A percentile compares a stretch with the other conserved stretches of the same genome.
phyloP scores from a whole-genome alignment of 2,888 invertebrate genomes.

The Dorcus parallelipipedus region DNA sequence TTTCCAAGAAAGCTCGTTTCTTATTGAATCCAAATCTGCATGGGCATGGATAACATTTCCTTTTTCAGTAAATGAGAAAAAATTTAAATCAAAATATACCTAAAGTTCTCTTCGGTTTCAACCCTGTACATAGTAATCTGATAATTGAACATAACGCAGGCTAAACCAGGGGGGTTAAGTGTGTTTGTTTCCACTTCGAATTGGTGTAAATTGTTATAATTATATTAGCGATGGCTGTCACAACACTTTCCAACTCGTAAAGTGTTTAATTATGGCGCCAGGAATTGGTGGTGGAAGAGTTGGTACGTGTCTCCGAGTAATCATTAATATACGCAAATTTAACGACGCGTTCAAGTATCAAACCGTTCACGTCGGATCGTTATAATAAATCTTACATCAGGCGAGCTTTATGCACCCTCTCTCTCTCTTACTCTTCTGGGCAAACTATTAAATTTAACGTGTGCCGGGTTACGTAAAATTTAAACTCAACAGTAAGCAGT shows the following conservation, averaged over 20 bases:
- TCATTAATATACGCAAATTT: conserved; percentile 26
- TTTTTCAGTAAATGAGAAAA: no score
- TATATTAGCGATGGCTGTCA: conserved; percentile 25
- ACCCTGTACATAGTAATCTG: background rate
- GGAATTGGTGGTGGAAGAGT: background rate
- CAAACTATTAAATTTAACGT: no score
- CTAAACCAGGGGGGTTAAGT: conserved; percentile 6
- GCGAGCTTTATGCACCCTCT: background rate
- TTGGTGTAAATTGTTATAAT: conserved; percentile 18
- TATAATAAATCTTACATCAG: background rate
- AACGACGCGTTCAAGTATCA: conserved; percentile 9
- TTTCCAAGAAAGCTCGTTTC: no score
- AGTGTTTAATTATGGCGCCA: conserved; percentile 23
- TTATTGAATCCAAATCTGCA: no score
- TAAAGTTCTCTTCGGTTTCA: no score
- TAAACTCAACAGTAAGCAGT: no score
- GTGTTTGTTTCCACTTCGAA: conserved; percentile 12
- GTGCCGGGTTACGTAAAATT: no score
- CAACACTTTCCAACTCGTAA: conserved; percentile 26
- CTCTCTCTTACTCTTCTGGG: no score
- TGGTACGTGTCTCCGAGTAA: conserved; percentile 17
- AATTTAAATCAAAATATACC: no score
- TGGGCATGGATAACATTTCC: no score
- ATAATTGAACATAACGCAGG: conserved; percentile 9
- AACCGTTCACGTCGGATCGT: background rate